Base-by-base conservation (phyloP, 2,797 vertebrate species). In the Sternarchorhynchus goeldii region DNA sequence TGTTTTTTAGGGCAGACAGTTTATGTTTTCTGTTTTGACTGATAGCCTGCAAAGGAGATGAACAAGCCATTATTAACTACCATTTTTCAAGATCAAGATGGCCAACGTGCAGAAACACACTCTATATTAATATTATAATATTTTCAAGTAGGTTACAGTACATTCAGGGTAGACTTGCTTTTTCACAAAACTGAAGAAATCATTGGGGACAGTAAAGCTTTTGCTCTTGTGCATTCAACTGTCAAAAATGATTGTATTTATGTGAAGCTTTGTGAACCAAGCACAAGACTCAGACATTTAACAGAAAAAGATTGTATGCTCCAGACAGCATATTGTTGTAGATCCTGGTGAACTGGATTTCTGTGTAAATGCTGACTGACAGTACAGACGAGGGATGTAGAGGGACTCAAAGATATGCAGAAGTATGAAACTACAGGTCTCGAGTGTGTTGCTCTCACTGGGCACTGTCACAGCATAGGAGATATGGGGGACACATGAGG, bases 401-500 rank as follows among this genome's bases (percentile, higher is more conserved):
- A 50, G 45, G 45, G 10, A 10, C 45, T 12, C 45, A 14, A 12
- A 12, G 12, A 25, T 25, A 25, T 25, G 25, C 25, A 25, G 25
- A 50, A 14, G 39, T 64, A 34, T 71, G 25, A 4, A 59, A 34
- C n/a, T 6, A 50, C 62, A 73, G 31, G 12, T 20, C 41, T 59
- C 17, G 3, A 32, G 25, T 25, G 25, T 25, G 25, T 25, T 25
- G 25, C 25, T 25, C 25, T 25, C 25, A 25, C 25, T 25, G 25
- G 25, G 25, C 25, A 25, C 1, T 25, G 25, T 25, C 25, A 25
- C 1, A 25, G 25, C 72, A 12, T 78, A 3, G 20, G 34, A 66
- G 65, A 50, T 41, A 16, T 59, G 53, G 16, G 70, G 60, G 70
- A 63, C 25, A 18, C 41, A 55, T 39, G 25, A 55, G 68, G 7